Percentiles rank a stretch among this genome's conserved stretches.
phyloP scores from a whole-genome alignment of 1,140 invertebrate genomes.

The Laodelphax striatellus region DNA sequence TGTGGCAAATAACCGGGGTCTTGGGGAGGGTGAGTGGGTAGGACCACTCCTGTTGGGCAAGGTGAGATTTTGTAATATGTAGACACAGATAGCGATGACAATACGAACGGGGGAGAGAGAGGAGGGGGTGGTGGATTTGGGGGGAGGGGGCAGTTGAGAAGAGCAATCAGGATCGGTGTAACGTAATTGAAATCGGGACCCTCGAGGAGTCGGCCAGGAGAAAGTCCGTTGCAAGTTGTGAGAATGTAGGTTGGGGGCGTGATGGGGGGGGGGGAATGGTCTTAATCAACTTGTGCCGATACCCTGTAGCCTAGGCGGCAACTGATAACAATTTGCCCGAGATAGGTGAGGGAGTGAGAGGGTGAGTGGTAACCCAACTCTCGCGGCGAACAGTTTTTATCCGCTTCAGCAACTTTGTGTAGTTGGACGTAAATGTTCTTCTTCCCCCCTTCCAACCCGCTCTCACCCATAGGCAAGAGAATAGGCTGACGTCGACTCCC shows the following conservation, averaged over 20 bases:
- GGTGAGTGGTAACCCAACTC: background rate
- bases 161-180: slow-evolving; percentile 6
- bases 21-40: background rate
- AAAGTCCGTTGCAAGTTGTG: background rate
- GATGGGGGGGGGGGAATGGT: background rate
- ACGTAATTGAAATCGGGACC: slow-evolving; percentile 2
- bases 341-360: background rate
- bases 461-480: background rate
- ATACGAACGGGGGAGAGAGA: background rate
- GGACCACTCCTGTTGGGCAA: background rate
- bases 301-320: background rate
- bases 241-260: background rate
- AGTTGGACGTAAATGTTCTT: slow-evolving; percentile 12
- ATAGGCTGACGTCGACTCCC: background rate
- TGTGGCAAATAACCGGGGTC: background rate
- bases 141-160: background rate
- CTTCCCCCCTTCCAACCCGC: background rate
- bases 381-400: slow-evolving; percentile 10
- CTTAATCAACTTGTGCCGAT: background rate
- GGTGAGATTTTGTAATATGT: too few relatives aligned
- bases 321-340: background rate
- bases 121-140: background rate
- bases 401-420: slow-evolving; percentile 13
- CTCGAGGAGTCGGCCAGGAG: background rate
- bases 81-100: too few relatives aligned